Percentiles rank a stretch among this genome's conserved stretches.
Evolutionary conservation across 2,888 invertebrate genomes (phyloP).

Genomic region (Euphydryas editha): DNA sequence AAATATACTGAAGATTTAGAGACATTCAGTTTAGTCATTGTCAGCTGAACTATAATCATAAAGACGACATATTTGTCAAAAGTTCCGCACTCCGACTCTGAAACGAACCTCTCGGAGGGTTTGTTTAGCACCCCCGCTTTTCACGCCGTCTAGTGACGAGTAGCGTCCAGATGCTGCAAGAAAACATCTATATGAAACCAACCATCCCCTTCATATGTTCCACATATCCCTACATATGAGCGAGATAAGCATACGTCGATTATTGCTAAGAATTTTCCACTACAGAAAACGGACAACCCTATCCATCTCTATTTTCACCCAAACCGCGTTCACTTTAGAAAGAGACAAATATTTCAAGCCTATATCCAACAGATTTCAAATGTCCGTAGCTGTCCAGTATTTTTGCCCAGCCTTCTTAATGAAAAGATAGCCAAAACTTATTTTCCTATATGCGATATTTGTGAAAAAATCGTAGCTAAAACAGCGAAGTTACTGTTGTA

Average conservation of each 20-base stretch:
- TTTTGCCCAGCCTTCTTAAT: slow-evolving; percentile 66
- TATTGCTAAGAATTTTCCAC: slow-evolving; percentile 67
- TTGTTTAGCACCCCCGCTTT: slow-evolving; percentile 40
- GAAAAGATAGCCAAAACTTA: slow-evolving; percentile 60
- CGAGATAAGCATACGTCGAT: slow-evolving; percentile 73
- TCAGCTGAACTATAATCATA: too few species aligned
- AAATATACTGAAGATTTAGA: too few species aligned
- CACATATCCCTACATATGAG: slow-evolving; percentile 76
- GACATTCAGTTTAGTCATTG: too few species aligned
- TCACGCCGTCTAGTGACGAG: slow-evolving; percentile 78
- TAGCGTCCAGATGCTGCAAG: slow-evolving; percentile 64
- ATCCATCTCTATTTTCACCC: slow-evolving; percentile 74
- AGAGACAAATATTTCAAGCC: slow-evolving; percentile 59
- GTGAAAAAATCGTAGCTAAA: background rate
- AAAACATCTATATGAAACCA: slow-evolving; percentile 49
- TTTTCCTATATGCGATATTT: background rate
- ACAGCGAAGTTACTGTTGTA: too few species aligned
- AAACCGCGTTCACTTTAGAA: slow-evolving; percentile 58
- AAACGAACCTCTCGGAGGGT: slow-evolving; percentile 40
- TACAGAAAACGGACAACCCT: slow-evolving; percentile 76
- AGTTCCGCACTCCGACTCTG: background rate
- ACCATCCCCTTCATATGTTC: slow-evolving; percentile 75
- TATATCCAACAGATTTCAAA: slow-evolving; percentile 60
- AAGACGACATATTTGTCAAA: too few species aligned
- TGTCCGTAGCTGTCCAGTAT: slow-evolving; percentile 68